Evolutionary conservation across 2,888 invertebrate genomes (phyloP), one percentile per base, ranked within the genome.

Genomic region (Lasioglossum oenotherae): DNA sequence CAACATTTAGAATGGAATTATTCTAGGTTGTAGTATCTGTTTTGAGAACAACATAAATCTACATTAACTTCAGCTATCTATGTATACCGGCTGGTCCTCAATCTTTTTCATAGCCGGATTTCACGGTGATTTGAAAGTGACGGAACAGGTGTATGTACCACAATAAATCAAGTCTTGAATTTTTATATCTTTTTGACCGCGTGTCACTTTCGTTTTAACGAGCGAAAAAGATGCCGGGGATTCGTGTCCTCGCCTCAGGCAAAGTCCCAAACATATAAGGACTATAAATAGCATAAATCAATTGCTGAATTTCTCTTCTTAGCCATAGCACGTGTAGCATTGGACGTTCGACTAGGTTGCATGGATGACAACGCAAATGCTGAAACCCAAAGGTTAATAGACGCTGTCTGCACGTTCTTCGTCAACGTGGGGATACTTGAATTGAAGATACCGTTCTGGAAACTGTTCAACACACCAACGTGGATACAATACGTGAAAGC

Each of bases 381-480:
- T 0, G 96, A 97, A 83, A 97, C 97, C 2, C 97, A 97, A 93
- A 95, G 95, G 74, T 95, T 97, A 12, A 97, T 97, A 14, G 96
- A 97, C 87, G 97, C 97, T 0, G 97, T 97, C 0, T 96, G 96
- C 85, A 96, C 96, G 0, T 97, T 97, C 93, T 97, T 97, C 92
- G 94, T 96, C 6, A 96, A 96, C 88, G 97, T 97, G 0, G 97
- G 97, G 0, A 95, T 97, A 75, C 93, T 97, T 80, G 97, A 97
- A 91, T 94, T 97, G 23, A 96, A 96, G 85, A 96, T 97, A 8
- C 97, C 97, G 0, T 96, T 97, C 95, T 97, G 97, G 97, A 96
- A 96, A 91, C 89, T 97, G 4, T 96, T 97, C 92, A 96, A 96
- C 8, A 97, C 97, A 0, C 95, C 96, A 0, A 96, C 96, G 92